phyloP scores from a whole-genome alignment of 2,888 invertebrate species.

The Meandrusa payeni region DNA sequence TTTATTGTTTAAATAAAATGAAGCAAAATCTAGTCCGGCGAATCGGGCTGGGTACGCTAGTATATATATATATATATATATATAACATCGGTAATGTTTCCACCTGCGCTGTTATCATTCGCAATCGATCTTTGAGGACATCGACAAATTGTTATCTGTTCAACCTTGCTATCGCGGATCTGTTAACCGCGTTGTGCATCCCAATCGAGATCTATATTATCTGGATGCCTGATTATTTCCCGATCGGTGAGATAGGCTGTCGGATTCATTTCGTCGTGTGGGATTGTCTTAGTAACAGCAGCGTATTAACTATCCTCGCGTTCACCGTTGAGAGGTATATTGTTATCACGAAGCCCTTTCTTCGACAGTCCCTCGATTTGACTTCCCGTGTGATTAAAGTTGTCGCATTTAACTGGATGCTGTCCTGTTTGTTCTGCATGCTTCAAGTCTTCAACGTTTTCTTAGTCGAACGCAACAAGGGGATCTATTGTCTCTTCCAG shows the following conservation, averaged over 20 bases:
- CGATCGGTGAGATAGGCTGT: constrained; percentile 89
- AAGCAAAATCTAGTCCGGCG: too few species aligned
- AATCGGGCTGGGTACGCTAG: too few species aligned
- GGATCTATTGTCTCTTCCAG: constrained; percentile 59
- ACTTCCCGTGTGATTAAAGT: constrained; percentile 89
- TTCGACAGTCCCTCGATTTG: constrained; percentile 88
- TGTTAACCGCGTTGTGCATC: constrained; percentile 85
- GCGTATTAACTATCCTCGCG: constrained; percentile 91
- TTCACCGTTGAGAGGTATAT: constrained; percentile 94
- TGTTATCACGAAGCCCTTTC: constrained; percentile 91
- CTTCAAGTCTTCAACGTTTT: constrained; percentile 80
- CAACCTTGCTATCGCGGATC: constrained; percentile 88
- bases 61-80: too few species aligned
- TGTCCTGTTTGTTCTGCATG: constrained; percentile 85
- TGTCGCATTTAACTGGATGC: constrained; percentile 85
- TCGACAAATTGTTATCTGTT: constrained; percentile 91
- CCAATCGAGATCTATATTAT: constrained; percentile 90
- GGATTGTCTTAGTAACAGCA: constrained; percentile 90
- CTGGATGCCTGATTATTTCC: constrained; percentile 87
- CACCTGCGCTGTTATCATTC: constrained; percentile 87
- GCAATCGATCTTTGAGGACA: constrained; percentile 89
- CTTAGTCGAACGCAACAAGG: constrained; percentile 54
- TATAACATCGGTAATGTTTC: constrained; percentile 89
- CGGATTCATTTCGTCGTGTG: constrained; percentile 86
- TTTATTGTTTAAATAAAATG: too few species aligned